Percentiles rank a stretch among this genome's conserved stretches.
Conservation (phyloP, 2,888 invertebrate species). For the Uloborus plumipes region DNA sequence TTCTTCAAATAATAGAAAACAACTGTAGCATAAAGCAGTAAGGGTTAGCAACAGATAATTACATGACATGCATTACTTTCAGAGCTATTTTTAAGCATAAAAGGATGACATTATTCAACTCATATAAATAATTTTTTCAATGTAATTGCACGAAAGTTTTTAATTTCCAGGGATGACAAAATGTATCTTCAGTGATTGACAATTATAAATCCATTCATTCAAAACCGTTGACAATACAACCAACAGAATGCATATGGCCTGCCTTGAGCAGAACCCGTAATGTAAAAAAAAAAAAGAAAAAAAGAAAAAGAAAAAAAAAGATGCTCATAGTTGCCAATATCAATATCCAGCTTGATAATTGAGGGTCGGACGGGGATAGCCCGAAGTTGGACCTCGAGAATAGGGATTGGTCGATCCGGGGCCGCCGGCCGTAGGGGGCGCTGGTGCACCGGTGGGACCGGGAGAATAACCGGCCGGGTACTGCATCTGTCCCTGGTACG, state of each 20-base stretch:
- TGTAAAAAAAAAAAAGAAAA: neutral
- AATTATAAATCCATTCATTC: too few species aligned
- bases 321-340: neutral
- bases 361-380: conserved; percentile 55
- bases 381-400: conserved; percentile 48
- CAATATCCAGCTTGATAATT: conserved; percentile 61
- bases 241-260: conserved; percentile 15
- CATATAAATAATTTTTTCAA: too few species aligned
- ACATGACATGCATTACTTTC: too few species aligned
- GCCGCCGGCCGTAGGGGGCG: conserved; percentile 25
- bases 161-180: too few species aligned
- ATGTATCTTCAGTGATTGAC: too few species aligned
- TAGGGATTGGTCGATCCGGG: conserved; percentile 50
- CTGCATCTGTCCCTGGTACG: conserved; percentile 47
- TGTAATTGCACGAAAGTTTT: too few species aligned
- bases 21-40: too few species aligned
- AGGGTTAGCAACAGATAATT: too few species aligned
- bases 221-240: conserved; percentile 20
- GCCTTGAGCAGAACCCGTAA: conserved; percentile 32
- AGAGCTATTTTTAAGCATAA: too few species aligned
- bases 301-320: too few species aligned
- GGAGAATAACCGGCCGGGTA: conserved; percentile 57
- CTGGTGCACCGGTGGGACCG: conserved; percentile 29
- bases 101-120: too few species aligned
- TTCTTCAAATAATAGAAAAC: too few species aligned